phyloP scores from a whole-genome alignment of 2,888 invertebrate genomes.

The Xylota segnis region DNA sequence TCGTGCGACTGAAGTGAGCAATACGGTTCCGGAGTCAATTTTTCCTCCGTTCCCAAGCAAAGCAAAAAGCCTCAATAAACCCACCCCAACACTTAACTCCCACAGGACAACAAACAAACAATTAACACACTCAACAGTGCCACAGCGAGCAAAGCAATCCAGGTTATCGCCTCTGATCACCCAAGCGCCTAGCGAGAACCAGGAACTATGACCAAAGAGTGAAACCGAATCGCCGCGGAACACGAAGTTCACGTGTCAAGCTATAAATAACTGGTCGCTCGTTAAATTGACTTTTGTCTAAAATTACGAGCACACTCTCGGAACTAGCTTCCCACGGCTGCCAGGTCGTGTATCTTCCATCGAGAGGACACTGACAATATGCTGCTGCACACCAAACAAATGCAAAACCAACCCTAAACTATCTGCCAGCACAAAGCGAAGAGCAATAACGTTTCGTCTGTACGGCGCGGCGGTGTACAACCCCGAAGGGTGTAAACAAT shows the following conservation, averaged over 20 bases:
- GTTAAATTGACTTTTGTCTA: slow-evolving; percentile 77
- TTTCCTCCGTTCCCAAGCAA: slow-evolving; percentile 49
- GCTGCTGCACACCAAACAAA: slow-evolving; percentile 26
- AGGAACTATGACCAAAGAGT: slow-evolving; percentile 44
- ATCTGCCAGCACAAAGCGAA: slow-evolving; percentile 38
- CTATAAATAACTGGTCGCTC: slow-evolving; percentile 77
- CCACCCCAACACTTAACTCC: slow-evolving; percentile 81
- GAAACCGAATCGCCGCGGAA: slow-evolving; percentile 71
- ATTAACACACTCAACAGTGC: slow-evolving; percentile 80
- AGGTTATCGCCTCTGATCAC: slow-evolving; percentile 65
- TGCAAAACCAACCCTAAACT: slow-evolving; percentile 64
- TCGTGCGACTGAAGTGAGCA: slow-evolving; percentile 75
- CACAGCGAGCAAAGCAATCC: slow-evolving; percentile 46
- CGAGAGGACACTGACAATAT: slow-evolving; percentile 72
- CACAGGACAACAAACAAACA: slow-evolving; percentile 84
- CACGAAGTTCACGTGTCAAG: slow-evolving; percentile 73
- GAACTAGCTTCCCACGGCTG: slow-evolving; percentile 72
- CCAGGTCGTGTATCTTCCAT: slow-evolving; percentile 50
- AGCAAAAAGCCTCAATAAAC: slow-evolving; percentile 70
- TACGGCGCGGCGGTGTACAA: slow-evolving; percentile 34
- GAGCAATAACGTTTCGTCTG: slow-evolving; percentile 60
- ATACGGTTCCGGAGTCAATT: slow-evolving; percentile 69
- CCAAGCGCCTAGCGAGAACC: slow-evolving; percentile 1
- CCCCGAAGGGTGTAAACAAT: slow-evolving; percentile 72
- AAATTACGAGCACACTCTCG: slow-evolving; percentile 71